Evolutionary conservation across 1,140 invertebrate species (phyloP).

Genomic region (Trissolcus basalis): DNA sequence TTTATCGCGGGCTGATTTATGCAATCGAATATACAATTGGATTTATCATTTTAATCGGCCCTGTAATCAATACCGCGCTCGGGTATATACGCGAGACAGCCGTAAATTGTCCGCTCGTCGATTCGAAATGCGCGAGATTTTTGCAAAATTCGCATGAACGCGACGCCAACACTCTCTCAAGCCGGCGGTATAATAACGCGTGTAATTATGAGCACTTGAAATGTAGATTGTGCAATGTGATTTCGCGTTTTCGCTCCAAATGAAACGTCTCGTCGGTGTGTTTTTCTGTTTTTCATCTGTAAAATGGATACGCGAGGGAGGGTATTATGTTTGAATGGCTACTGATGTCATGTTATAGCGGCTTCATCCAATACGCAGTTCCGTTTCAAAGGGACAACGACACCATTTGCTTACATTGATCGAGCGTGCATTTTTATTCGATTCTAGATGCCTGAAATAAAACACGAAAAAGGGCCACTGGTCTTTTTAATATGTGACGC

Average conservation of each 20-base stretch:
- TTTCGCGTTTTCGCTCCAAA: constrained; percentile 31
- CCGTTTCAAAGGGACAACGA: constrained; percentile 14
- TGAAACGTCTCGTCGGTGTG: constrained; percentile 37
- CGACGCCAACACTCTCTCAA: constrained; percentile 3
- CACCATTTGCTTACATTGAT: constrained; percentile 38
- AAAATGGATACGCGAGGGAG: constrained; percentile 18
- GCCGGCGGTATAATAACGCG: constrained; percentile 11
- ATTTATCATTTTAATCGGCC: constrained; percentile 53
- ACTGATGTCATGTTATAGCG: constrained; percentile 32
- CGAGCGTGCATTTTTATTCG: constrained; percentile 31
- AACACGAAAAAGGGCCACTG: constrained; percentile 1
- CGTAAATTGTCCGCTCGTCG: constrained; percentile 31
- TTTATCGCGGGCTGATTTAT: constrained; percentile 43
- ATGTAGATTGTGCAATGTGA: constrained; percentile 36
- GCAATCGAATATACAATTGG: constrained; percentile 37
- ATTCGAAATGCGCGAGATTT: constrained; percentile 38
- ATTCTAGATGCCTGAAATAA: constrained; percentile 29
- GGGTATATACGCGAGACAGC: neutral
- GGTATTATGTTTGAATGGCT: constrained; percentile 37
- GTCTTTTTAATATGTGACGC: constrained; percentile 13
- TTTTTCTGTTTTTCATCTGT: constrained; percentile 28
- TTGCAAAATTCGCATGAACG: constrained; percentile 3
- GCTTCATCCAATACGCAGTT: constrained; percentile 33
- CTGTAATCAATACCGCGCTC: constrained; percentile 41
- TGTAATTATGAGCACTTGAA: constrained; percentile 41